These are phyloP conservation scores for Aptenodytes patagonicus DNA, from an alignment of 2,113 vertebrate genomes.

Conservation along the genomic window DNA sequence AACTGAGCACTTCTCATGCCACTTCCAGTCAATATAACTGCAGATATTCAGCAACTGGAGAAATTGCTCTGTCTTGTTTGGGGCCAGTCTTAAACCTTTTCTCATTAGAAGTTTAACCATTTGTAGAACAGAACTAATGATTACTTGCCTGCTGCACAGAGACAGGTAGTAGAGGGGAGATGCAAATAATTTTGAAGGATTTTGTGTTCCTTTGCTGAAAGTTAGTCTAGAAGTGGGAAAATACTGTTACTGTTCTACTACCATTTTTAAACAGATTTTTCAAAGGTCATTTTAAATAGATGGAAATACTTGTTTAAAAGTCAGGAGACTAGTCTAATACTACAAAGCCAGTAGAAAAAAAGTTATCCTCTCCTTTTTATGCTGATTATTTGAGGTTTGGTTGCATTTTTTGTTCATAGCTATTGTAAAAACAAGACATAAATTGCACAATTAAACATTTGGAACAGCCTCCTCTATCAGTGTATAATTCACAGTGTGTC, in stretches of 20 bases:
- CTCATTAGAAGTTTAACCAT: background rate
- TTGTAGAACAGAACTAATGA: background rate
- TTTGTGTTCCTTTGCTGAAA: background rate
- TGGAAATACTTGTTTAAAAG: background rate
- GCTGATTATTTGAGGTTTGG: background rate
- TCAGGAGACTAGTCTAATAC: background rate
- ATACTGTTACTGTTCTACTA: background rate
- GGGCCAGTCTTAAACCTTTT: background rate
- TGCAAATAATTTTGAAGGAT: background rate
- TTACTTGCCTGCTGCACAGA: background rate
- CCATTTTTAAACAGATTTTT: background rate
- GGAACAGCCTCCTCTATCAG: constrained; percentile 38
- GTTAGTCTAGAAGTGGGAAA: background rate
- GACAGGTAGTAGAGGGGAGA: background rate
- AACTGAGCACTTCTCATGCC: background rate
- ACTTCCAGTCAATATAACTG: background rate
- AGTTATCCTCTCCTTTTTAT: background rate
- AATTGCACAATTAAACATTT: constrained; percentile 35
- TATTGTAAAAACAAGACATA: constrained; percentile 42
- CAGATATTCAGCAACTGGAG: background rate
- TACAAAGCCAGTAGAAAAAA: background rate
- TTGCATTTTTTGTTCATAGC: background rate
- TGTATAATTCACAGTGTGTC: constrained; percentile 38
- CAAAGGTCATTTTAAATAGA: background rate
- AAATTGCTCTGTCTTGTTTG: background rate